Conservation (phyloP, 2,113 vertebrate genomes). For the Lophochroa leadbeateri region DNA sequence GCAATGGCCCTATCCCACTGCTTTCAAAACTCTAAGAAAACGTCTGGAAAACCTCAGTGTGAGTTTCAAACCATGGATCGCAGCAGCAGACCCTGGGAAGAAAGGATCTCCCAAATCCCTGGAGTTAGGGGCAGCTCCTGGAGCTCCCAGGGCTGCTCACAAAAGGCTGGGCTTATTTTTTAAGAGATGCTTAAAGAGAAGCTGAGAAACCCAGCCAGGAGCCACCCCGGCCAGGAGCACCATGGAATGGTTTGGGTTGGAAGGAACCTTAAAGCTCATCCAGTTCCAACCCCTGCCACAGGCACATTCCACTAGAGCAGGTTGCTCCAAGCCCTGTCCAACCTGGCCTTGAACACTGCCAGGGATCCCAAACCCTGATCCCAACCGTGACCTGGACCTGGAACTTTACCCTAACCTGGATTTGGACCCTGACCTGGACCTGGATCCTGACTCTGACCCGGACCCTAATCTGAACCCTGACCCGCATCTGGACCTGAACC, state of each 20-base stretch:
- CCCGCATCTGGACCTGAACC: no score
- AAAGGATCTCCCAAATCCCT: not conserved
- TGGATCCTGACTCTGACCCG: no score
- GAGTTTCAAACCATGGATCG: not conserved
- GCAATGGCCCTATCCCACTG: not conserved
- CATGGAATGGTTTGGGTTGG: not conserved
- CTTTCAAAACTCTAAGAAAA: not conserved
- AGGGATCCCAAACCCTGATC: no score
- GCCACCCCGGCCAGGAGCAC: not conserved
- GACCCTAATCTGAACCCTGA: no score
- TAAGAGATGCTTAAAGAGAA: not conserved
- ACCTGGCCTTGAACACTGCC: not conserved
- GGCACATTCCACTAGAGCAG: not conserved
- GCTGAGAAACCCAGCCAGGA: not conserved
- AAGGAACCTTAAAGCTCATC: not conserved
- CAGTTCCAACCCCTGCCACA: not conserved
- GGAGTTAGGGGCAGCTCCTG: rapidly evolving
- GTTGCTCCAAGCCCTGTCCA: not conserved
- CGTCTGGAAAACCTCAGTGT: not conserved
- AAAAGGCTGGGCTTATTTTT: not conserved
- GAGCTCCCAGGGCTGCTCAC: not conserved
- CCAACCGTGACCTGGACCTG: no score
- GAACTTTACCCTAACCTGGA: no score
- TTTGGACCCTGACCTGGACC: no score
- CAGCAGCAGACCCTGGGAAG: not conserved